phyloP scores from a whole-genome alignment of 2,113 vertebrate species.

The Nibea albiflora region DNA sequence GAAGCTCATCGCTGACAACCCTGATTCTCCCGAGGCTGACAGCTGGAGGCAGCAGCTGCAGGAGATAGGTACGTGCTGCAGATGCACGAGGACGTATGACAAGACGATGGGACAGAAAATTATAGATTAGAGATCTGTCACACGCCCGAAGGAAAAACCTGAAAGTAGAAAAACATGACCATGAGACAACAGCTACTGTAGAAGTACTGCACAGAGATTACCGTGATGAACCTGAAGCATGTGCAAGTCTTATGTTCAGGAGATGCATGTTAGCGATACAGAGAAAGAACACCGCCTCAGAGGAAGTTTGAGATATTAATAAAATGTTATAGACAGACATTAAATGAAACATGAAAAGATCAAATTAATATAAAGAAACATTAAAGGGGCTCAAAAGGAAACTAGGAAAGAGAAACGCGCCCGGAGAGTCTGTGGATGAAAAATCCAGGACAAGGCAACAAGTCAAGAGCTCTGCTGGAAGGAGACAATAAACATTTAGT shows the following conservation, averaged over 20 bases:
- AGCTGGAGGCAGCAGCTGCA: conserved; percentile 93
- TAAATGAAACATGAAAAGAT: background rate
- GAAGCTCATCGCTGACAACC: conserved; percentile 89
- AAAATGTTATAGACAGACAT: background rate
- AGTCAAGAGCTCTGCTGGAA: background rate
- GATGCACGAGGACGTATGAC: background rate
- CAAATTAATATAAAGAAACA: background rate
- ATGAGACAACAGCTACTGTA: background rate
- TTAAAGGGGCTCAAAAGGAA: no score
- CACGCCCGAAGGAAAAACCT: background rate
- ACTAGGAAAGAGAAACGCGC: no score
- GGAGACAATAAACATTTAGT: background rate
- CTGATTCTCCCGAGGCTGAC: conserved; percentile 92
- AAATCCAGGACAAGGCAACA: no score
- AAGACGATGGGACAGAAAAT: background rate
- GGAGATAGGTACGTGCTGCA: conserved; percentile 89
- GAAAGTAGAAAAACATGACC: background rate
- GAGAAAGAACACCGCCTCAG: background rate
- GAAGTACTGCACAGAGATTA: background rate
- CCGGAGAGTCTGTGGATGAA: no score
- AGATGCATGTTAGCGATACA: conserved; percentile 10
- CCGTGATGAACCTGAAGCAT: background rate
- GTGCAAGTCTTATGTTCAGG: background rate
- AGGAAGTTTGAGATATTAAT: conserved; percentile 1
- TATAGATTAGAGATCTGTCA: background rate